Conservation (phyloP, 2,888 invertebrate species). For the Drosophila eohydei region DNA sequence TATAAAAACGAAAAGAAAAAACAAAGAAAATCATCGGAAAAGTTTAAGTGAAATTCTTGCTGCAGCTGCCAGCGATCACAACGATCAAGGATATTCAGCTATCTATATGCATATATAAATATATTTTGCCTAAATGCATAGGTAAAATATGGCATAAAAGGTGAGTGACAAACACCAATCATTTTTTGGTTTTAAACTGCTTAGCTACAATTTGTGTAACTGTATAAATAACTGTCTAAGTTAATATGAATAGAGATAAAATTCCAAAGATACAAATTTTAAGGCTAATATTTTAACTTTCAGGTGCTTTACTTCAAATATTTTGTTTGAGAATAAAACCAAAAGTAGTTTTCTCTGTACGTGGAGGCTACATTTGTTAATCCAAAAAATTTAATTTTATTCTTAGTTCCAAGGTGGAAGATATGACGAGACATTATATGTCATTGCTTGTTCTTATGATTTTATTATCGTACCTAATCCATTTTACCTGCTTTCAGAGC, state of each 20-base stretch:
- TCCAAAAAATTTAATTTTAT: too few relatives aligned
- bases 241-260: neutral
- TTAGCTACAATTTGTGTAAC: neutral
- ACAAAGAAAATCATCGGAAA: constrained; percentile 9
- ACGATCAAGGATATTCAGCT: constrained; percentile 31
- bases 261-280: too few relatives aligned
- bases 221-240: neutral
- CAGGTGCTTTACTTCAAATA: too few relatives aligned
- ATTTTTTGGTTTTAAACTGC: neutral
- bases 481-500: too few relatives aligned
- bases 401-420: too few relatives aligned
- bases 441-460: too few relatives aligned
- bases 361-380: too few relatives aligned
- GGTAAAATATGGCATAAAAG: constrained; percentile 36
- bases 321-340: too few relatives aligned
- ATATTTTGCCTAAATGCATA: constrained; percentile 3
- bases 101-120: constrained; percentile 2
- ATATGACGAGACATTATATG: too few relatives aligned
- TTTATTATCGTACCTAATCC: too few relatives aligned
- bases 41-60: constrained; percentile 11
- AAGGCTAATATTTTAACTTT: too few relatives aligned
- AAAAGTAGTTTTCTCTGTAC: too few relatives aligned
- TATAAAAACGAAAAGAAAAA: constrained; percentile 9
- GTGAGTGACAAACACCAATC: constrained; percentile 32
- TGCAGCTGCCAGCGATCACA: constrained; percentile 29